phyloP scores from a whole-genome alignment of 2,113 vertebrate species.

The Deroptyus accipitrinus region DNA sequence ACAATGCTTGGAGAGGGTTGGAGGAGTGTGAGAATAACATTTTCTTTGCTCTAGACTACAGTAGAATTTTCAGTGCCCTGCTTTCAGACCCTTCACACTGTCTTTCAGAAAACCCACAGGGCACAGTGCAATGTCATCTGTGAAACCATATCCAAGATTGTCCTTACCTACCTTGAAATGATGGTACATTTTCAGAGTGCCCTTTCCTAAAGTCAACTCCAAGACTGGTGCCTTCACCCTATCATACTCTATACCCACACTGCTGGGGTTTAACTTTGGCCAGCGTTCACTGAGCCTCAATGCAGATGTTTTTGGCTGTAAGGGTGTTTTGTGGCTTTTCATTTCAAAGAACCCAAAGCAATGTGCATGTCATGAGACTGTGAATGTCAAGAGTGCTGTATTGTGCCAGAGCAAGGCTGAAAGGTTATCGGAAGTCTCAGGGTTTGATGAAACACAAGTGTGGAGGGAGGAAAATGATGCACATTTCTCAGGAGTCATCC shows the following conservation, averaged over 20 bases:
- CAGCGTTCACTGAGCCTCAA: background rate
- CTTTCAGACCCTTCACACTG: background rate
- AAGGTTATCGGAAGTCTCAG: background rate
- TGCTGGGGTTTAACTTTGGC: background rate
- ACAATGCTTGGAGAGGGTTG: background rate
- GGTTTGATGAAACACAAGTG: background rate
- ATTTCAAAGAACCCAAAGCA: background rate
- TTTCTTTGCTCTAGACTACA: background rate
- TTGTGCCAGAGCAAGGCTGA: background rate
- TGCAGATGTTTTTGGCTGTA: background rate
- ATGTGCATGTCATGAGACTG: background rate
- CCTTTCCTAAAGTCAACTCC: background rate
- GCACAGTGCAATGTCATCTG: background rate
- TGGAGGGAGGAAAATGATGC: background rate
- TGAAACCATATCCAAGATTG: rapidly evolving
- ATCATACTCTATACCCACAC: no score
- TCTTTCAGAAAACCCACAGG: background rate
- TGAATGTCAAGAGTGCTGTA: background rate
- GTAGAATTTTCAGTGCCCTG: background rate
- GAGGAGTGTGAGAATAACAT: background rate
- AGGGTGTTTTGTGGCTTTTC: background rate
- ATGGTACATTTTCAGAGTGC: background rate
- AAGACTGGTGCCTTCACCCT: background rate
- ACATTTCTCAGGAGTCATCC: background rate
- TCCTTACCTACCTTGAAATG: background rate